Percentiles rank a stretch among this genome's conserved stretches.
These are phyloP conservation scores for Austrofundulus limnaeus DNA, from an alignment of 2,113 vertebrate species.

Conservation along the genomic window DNA sequence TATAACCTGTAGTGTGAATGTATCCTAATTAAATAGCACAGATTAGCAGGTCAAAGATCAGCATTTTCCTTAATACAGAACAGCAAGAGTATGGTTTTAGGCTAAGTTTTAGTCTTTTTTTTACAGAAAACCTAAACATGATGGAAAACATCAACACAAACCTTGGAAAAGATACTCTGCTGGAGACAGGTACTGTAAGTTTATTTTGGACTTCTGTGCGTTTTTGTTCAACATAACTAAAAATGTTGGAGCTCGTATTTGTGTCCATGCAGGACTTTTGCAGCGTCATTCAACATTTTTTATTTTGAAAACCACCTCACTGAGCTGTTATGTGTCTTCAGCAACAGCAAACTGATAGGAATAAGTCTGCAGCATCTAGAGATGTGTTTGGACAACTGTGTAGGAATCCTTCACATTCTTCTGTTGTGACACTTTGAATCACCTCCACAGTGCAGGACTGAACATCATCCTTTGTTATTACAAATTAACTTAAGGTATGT, in stretches of 20 bases:
- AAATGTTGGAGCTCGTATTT: neutral
- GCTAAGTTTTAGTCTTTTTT: no score
- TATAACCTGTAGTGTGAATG: no score
- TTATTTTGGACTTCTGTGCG: neutral
- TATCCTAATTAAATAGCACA: no score
- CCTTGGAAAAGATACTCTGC: no score
- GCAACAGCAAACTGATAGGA: slow-evolving; percentile 54
- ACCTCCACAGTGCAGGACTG: slow-evolving; percentile 14
- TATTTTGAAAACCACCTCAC: slow-evolving; percentile 49
- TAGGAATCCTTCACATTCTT: slow-evolving; percentile 53
- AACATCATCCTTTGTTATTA: slow-evolving; percentile 10
- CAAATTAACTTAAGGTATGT: slow-evolving; percentile 1
- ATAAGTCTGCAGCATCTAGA: slow-evolving; percentile 49
- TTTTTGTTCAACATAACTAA: neutral
- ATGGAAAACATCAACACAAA: no score
- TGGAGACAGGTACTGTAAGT: neutral
- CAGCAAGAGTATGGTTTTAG: no score
- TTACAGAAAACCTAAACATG: no score
- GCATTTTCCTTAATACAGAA: no score
- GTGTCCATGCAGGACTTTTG: neutral
- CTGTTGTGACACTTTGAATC: slow-evolving; percentile 52
- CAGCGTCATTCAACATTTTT: slow-evolving; percentile 34
- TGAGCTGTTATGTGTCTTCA: slow-evolving; percentile 51
- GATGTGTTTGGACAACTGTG: slow-evolving; percentile 6
- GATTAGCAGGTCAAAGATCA: no score